Evolutionary conservation across 2,888 invertebrate genomes (phyloP).

Genomic region (Nymphalis polychloros): DNA sequence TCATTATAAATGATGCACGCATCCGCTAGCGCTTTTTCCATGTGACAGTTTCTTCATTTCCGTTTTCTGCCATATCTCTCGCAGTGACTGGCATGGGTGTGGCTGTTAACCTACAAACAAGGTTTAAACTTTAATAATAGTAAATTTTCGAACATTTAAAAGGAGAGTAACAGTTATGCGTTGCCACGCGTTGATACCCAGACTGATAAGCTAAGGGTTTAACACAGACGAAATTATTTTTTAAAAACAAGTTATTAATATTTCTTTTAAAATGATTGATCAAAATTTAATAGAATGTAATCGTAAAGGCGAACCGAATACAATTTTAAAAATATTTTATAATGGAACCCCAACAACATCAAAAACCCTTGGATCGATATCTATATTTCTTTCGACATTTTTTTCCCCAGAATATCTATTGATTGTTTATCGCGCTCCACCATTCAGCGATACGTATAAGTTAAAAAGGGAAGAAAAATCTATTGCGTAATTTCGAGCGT

Average conservation of each 20-base stretch:
- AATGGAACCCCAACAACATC: background rate
- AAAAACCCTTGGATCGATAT: background rate
- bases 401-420: background rate
- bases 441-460: slow-evolving; percentile 29
- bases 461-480: slow-evolving; percentile 13
- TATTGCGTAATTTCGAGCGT: slow-evolving; percentile 25
- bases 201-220: too few species aligned
- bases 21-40: too few species aligned
- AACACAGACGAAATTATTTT: too few species aligned
- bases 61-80: background rate
- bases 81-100: background rate
- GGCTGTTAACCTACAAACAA: background rate
- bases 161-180: too few species aligned
- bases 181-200: too few species aligned
- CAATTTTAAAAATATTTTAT: too few species aligned
- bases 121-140: background rate
- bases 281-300: too few species aligned
- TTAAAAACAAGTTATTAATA: too few species aligned
- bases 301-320: too few species aligned
- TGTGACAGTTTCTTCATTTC: background rate
- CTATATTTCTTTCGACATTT: background rate
- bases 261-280: too few species aligned
- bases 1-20: too few species aligned
- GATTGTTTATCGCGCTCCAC: slow-evolving; percentile 35
- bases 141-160: background rate